Conservation (phyloP, 2,113 vertebrate species). For the Microtus ochrogaster region DNA sequence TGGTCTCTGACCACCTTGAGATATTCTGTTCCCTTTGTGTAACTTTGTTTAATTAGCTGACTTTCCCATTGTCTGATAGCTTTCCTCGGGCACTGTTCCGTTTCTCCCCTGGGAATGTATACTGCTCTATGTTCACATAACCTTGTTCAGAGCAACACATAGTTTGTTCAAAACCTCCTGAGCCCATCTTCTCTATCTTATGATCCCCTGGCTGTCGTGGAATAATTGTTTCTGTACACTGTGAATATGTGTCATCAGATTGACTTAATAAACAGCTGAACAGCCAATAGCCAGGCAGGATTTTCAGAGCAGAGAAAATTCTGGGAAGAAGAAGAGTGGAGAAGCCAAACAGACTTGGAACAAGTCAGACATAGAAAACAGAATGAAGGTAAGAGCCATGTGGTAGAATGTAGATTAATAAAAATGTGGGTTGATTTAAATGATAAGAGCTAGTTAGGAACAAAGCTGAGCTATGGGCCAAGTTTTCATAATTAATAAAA, state of each 20-base stretch:
- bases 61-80: neutral
- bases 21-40: neutral
- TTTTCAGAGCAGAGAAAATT: neutral
- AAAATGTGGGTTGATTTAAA: neutral
- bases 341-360: neutral
- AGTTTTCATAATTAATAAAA: neutral
- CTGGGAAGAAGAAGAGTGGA: neutral
- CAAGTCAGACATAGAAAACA: neutral
- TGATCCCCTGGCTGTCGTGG: neutral
- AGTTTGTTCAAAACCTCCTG: neutral
- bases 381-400: neutral
- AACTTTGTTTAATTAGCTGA: neutral
- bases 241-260: neutral
- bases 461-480: neutral
- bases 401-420: neutral
- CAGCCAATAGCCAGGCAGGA: neutral
- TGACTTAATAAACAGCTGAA: neutral
- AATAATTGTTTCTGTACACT: neutral
- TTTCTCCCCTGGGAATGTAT: neutral
- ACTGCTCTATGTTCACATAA: neutral
- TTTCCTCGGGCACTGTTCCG: neutral
- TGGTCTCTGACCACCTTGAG: neutral
- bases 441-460: neutral
- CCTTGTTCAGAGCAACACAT: neutral
- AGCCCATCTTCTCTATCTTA: neutral